Evolutionary conservation across 2,888 invertebrate species (phyloP).

Genomic region (Artemia sinica): DNA sequence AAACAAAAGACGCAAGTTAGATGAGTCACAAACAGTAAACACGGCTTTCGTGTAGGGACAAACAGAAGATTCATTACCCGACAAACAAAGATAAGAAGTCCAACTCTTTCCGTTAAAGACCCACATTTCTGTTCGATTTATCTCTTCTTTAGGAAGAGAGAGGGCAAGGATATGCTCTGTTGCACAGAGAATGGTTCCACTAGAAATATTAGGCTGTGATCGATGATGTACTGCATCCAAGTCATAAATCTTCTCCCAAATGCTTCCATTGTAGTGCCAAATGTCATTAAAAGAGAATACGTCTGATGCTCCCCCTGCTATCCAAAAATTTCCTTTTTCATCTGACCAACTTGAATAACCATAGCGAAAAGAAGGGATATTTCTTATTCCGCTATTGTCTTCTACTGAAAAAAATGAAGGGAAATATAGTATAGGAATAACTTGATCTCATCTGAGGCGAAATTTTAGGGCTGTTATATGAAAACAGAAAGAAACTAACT

Average conservation of each 20-base stretch:
- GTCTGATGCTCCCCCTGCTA: conserved; percentile 3
- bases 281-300: background rate
- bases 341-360: background rate
- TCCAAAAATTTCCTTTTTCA: conserved; percentile 11
- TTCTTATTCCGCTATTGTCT: no score
- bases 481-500: no score
- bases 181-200: conserved; percentile 4
- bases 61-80: background rate
- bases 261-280: background rate
- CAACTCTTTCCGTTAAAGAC: conserved; percentile 4
- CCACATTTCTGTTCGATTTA: background rate
- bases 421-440: no score
- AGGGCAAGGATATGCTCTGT: background rate
- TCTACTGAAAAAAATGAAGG: no score
- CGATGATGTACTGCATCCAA: background rate
- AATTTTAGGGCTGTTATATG: no score
- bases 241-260: background rate
- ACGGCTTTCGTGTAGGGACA: conserved; percentile 2
- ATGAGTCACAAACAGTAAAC: conserved; percentile 6
- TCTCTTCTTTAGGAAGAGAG: background rate
- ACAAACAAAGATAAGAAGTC: background rate
- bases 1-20: background rate
- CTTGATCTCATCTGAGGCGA: no score
- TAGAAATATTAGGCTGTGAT: conserved; percentile 1
- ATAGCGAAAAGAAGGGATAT: background rate